Conservation (phyloP, 2,888 invertebrate species). For the Andrena trimmerana region DNA sequence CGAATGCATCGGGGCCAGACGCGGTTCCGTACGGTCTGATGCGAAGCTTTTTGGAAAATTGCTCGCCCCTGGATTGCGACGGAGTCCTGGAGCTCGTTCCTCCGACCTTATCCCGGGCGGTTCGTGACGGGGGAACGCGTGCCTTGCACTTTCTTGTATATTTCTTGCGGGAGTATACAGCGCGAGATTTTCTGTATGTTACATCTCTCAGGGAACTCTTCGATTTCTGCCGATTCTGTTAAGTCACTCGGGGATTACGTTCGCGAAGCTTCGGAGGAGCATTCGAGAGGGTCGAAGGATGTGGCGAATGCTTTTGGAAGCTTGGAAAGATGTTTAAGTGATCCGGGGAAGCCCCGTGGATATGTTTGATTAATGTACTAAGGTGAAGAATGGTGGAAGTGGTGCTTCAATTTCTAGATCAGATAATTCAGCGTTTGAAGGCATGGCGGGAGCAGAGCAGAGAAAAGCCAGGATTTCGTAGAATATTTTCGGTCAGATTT, state of each 20-base stretch:
- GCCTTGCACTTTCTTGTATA: neutral
- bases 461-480: constrained; percentile 28
- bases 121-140: constrained; percentile 16
- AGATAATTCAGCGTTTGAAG: neutral
- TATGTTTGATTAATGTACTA: no score
- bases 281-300: no score
- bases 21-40: constrained; percentile 6
- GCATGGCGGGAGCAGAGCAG: neutral
- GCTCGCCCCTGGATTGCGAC: constrained; percentile 20
- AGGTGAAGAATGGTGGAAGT: no score
- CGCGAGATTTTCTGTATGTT: neutral
- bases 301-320: no score
- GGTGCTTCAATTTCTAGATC: neutral
- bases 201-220: no score
- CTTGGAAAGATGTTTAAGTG: no score
- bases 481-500: constrained; percentile 57
- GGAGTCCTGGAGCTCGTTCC: constrained; percentile 19
- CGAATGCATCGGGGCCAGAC: constrained; percentile 30
- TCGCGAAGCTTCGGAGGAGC: no score
- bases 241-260: no score
- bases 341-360: no score
- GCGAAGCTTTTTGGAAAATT: constrained; percentile 57
- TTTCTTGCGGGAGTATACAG: neutral
- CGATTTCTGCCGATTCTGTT: no score
- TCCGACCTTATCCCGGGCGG: neutral